Percentiles rank a stretch among this genome's conserved stretches.
Conservation (phyloP, 2,797 vertebrate genomes). For the Geotrypetes seraphini region DNA sequence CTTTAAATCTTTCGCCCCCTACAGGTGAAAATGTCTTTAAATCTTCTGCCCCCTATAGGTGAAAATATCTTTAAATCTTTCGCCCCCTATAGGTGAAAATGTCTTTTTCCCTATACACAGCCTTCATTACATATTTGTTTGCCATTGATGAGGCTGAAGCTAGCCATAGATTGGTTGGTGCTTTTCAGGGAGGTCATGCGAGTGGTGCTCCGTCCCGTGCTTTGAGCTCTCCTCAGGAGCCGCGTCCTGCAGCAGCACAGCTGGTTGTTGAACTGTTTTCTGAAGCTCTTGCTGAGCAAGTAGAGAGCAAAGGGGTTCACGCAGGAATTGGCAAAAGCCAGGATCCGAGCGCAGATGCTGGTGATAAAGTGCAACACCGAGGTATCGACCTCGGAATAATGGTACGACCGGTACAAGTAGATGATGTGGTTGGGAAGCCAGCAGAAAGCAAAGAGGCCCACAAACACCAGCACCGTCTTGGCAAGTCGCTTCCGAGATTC, state of each 20-base stretch:
- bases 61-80: no score
- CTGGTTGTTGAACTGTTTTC: conserved; percentile 88
- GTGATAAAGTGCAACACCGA: conserved; percentile 77
- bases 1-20: no score
- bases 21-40: no score
- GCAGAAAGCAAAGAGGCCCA: conserved; percentile 85
- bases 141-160: conserved; percentile 73
- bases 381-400: conserved; percentile 86
- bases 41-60: no score
- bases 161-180: conserved; percentile 73
- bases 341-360: conserved; percentile 76
- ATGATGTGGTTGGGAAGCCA: conserved; percentile 90
- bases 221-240: conserved; percentile 47
- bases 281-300: conserved; percentile 84
- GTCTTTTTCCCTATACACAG: conserved; percentile 59
- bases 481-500: conserved; percentile 88
- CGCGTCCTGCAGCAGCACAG: conserved; percentile 69
- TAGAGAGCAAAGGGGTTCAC: conserved; percentile 92
- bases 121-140: conserved; percentile 62
- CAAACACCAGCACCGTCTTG: conserved; percentile 88
- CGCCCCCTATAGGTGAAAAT: no score
- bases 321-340: conserved; percentile 91
- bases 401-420: conserved; percentile 90
- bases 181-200: conserved; percentile 79
- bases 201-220: conserved; percentile 60